Evolutionary conservation across 2,113 vertebrate genomes (phyloP), one percentile per base, ranked within the genome.

Genomic region (Podarcis cretensis): DNA sequence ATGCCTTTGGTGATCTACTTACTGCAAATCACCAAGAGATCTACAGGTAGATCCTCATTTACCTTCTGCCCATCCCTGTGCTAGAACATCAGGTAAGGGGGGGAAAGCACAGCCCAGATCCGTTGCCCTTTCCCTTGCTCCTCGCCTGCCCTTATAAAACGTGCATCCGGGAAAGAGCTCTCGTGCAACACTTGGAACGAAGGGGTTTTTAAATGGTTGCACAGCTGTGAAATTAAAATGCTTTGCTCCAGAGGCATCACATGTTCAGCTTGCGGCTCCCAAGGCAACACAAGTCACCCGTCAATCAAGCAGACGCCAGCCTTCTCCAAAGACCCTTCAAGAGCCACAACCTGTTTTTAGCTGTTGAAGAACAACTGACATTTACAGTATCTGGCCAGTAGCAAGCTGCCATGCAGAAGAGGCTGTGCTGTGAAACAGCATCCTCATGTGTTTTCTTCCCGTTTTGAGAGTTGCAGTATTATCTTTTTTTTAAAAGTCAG

Each of bases 331-430:
- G 90, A 82, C 80, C 0, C 7, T 32, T 74, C 18, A 74, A 74
- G 18, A 35, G 73, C 12, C n/a, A 9, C 0, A 8, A 6, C 8
- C 93, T 93, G 95, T 95, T 96, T 96, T 95, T 95, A 95, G 94
- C 91, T 88, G 3, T 3, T 54, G 71, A 88, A 93, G 91, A 85
- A 85, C 91, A 74, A 57, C 74, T 94, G 93, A 94, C 92, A 95
- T 95, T 95, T 93, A 92, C n/a, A n/a, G n/a, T n/a, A n/a, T 89
- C 81, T 94, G 92, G 94, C 91, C 90, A 89, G 78, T 87, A 91
- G 86, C 6, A 75, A 30, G 81, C 89, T 73, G 90, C 88, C 88
- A 66, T n/a, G n/a, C 65, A 32, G 20, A 2, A 6, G 78, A 79
- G n/a, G 88, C 59, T 12, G 0, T 0, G 81, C n/a, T 90, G 76